These are phyloP conservation scores for Hesperia comma DNA, from an alignment of 2,888 invertebrate genomes.

Conservation along the genomic window DNA sequence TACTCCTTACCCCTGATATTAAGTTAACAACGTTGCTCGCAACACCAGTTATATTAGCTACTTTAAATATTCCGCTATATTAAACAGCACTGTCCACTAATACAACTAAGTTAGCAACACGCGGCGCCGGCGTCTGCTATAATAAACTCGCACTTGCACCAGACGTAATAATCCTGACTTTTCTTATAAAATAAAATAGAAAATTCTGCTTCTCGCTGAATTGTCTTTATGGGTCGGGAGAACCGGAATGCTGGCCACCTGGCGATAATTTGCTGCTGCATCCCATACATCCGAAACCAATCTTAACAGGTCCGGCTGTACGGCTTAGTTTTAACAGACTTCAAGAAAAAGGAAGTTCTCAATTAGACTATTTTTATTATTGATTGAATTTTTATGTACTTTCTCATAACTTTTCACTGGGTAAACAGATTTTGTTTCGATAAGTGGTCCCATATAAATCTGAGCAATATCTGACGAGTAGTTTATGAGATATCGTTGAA, in stretches of 20 bases:
- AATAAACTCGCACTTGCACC: constrained; percentile 23
- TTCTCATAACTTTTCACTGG: too few relatives aligned
- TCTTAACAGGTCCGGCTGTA: not conserved
- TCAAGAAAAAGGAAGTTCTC: too few relatives aligned
- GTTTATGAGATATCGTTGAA: too few relatives aligned
- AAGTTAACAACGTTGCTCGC: not conserved
- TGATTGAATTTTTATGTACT: too few relatives aligned
- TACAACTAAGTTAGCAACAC: constrained; percentile 15
- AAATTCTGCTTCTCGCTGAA: constrained; percentile 15
- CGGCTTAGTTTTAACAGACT: too few relatives aligned
- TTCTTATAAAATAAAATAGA: constrained; percentile 20
- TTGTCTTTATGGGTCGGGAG: not conserved
- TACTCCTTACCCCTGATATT: not conserved
- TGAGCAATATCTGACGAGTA: too few relatives aligned
- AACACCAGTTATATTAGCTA: not conserved
- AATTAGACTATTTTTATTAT: too few relatives aligned
- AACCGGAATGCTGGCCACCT: not conserved
- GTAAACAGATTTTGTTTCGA: too few relatives aligned
- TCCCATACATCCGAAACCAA: not conserved
- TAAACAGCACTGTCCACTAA: constrained; percentile 13
- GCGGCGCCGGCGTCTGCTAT: constrained; percentile 4
- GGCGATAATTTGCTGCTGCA: not conserved
- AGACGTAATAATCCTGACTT: constrained; percentile 21
- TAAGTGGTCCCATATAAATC: too few relatives aligned
- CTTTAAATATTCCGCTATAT: constrained; percentile 12